phyloP scores from a whole-genome alignment of 2,797 vertebrate genomes.

The Rhinella marina region DNA sequence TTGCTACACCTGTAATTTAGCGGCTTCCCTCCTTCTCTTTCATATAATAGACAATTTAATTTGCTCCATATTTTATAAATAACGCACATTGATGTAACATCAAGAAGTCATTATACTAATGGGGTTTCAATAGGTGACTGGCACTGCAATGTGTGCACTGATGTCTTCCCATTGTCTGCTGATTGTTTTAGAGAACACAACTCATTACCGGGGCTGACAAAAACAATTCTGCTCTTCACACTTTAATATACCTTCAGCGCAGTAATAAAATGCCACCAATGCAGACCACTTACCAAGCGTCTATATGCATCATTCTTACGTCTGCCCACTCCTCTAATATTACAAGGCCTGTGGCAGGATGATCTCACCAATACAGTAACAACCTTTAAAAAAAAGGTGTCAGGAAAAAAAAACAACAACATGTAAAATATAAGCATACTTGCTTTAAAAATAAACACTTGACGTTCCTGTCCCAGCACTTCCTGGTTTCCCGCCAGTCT shows the following conservation, averaged over 20 bases:
- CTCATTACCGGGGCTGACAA: slow-evolving; percentile 46
- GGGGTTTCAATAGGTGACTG: slow-evolving; percentile 55
- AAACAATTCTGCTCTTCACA: slow-evolving; percentile 44
- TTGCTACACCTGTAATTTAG: slow-evolving; percentile 55
- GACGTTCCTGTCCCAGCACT: too few relatives aligned
- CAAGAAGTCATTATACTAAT: slow-evolving; percentile 60
- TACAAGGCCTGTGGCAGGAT: too few relatives aligned
- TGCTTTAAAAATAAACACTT: too few relatives aligned
- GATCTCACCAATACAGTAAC: too few relatives aligned
- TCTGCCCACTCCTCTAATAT: too few relatives aligned
- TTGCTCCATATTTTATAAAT: slow-evolving; percentile 60
- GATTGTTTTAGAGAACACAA: slow-evolving; percentile 47
- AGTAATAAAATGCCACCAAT: slow-evolving; percentile 17
- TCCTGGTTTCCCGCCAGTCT: too few relatives aligned
- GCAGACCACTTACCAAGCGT: background rate
- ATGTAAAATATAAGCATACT: too few relatives aligned
- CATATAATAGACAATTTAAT: slow-evolving; percentile 52
- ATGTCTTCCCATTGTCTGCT: slow-evolving; percentile 55
- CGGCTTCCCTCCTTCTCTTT: slow-evolving; percentile 41
- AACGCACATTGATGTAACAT: slow-evolving; percentile 58
- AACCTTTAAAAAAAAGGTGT: too few relatives aligned
- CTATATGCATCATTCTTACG: too few relatives aligned
- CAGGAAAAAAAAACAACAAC: too few relatives aligned
- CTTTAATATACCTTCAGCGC: slow-evolving; percentile 35
- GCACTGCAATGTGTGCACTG: slow-evolving; percentile 44